A percentile compares a stretch with the other conserved stretches of the same genome.
These are phyloP conservation scores for Tipula lateralis DNA, from an alignment of 2,888 invertebrate species.

Conservation along the genomic window DNA sequence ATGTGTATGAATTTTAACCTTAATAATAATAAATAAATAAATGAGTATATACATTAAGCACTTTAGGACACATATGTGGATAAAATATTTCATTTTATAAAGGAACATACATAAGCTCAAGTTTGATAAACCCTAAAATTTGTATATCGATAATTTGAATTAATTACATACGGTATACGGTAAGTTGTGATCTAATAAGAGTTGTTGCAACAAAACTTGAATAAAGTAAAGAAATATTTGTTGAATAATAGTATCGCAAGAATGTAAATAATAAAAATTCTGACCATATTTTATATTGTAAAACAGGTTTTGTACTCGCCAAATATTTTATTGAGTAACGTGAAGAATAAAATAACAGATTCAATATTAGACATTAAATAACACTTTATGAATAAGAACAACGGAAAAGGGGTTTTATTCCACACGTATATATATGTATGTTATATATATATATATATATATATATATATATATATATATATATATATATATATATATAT, in stretches of 20 bases:
- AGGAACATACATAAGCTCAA: neutral
- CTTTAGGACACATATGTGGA: neutral
- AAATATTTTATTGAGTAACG: neutral
- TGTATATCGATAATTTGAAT: neutral
- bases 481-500: too few relatives aligned
- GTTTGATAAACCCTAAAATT: neutral
- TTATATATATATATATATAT: too few relatives aligned
- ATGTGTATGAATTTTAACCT: too few relatives aligned
- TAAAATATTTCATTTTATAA: neutral
- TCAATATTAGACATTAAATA: neutral
- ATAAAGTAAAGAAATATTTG: too few relatives aligned
- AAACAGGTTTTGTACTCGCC: neutral
- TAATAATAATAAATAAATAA: too few relatives aligned
- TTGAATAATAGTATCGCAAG: neutral
- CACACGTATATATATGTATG: too few relatives aligned
- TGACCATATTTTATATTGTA: neutral
- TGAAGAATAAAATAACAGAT: neutral
- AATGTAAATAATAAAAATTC: neutral
- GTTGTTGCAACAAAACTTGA: neutral
- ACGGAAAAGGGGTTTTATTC: neutral
- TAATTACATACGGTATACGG: neutral
- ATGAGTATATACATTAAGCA: neutral
- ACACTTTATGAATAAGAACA: neutral
- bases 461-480: too few relatives aligned
- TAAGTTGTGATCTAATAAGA: too few relatives aligned